Evolutionary conservation across 2,113 vertebrate genomes (phyloP), one percentile per base, ranked within the genome.

Genomic region (Lepus europaeus): DNA sequence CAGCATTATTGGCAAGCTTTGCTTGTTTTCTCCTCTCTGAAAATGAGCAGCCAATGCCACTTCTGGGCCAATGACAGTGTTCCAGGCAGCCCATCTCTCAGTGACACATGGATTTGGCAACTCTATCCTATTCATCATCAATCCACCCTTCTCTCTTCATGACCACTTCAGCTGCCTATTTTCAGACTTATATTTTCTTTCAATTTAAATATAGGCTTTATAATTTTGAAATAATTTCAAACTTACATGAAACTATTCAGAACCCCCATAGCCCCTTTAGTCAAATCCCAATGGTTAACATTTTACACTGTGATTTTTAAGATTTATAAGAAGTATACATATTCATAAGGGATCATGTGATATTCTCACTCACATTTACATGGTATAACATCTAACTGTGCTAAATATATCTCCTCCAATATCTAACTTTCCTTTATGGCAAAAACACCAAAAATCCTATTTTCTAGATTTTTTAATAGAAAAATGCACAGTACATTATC

Each of bases 1-100:
- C 31, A 31, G 49, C 56, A 25, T 73, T 39, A 36, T 2, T 88
- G 92, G 85, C 87, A 94, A 93, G 73, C 73, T 73, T 69, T 59
- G 25, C 68, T 49, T 70, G 61, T 49, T 86, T 92, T 86, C 73
- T 16, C 68, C 53, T 89, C n/a, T 90, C 56, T 66, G 27, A 17
- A 92, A 93, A 84, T 80, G 95, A 96, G 88, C 92, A 95, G 39
- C 64, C 88, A 90, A 3, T n/a, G 3, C 39, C 94, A 92, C 36
- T 68, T 90, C 85, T 95, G 85, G 76, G 56, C 63, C 84, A 59
- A 76, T 59, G 33, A 90, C 36, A 64, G 9, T 4, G 36, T 86
- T 86, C 88, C 69, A 96, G 93, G 73, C 16, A 69, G 29, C 33
- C 33, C 80, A 29, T 27, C 69, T 83, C 49, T 92, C 77, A 81